Evolutionary conservation across 1,140 invertebrate genomes (phyloP).

Genomic region (Apis dorsata): DNA sequence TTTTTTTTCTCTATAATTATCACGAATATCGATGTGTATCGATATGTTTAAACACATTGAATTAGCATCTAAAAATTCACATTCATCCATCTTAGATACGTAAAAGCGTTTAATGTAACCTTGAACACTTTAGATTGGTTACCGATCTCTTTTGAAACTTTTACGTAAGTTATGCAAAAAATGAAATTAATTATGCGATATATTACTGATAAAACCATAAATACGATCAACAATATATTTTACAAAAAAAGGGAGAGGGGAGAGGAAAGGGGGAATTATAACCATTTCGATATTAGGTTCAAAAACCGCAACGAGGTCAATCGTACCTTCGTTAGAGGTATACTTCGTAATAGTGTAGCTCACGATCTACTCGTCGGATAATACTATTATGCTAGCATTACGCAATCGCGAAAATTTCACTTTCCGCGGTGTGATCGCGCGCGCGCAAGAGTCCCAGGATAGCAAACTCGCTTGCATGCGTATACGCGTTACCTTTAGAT

Average conservation of each 20-base stretch:
- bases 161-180: neutral
- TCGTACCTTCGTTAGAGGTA: conserved; percentile 33
- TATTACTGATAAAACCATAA: neutral
- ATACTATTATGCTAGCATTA: conserved; percentile 73
- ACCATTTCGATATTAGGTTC: neutral
- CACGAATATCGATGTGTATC: no score
- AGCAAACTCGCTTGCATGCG: neutral
- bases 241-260: neutral
- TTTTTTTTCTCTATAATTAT: neutral
- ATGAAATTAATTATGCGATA: neutral
- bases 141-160: neutral
- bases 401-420: conserved; percentile 75
- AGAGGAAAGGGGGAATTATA: neutral
- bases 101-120: neutral
- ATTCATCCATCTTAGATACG: neutral
- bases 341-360: conserved; percentile 17
- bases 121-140: neutral
- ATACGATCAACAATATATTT: neutral
- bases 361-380: conserved; percentile 59
- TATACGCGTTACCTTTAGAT: neutral
- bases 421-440: conserved; percentile 67
- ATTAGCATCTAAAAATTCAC: neutral
- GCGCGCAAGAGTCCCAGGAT: conserved; percentile 26
- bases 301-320: neutral
- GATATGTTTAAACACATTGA: neutral